Conservation (phyloP, 2,797 vertebrate species). For the Brachyrhaphis roseni region DNA sequence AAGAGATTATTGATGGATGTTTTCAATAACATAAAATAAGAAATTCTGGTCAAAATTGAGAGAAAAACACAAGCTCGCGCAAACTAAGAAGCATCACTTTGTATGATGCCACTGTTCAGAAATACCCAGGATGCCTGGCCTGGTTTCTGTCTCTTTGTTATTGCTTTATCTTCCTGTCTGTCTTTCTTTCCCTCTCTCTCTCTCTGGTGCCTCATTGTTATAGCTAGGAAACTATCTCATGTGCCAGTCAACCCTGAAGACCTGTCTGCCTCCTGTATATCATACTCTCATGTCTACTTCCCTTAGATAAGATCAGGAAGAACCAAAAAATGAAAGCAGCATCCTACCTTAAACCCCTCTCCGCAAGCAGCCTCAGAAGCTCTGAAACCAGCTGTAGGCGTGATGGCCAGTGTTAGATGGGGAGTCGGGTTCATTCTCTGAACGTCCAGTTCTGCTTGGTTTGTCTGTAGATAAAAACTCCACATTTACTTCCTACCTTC, state of each 20-base stretch:
- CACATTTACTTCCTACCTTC: not conserved
- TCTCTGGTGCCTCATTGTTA: slow-evolving; percentile 14
- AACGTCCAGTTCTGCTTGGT: slow-evolving; percentile 2
- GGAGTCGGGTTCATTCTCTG: slow-evolving; percentile 19
- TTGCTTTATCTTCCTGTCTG: slow-evolving; percentile 11
- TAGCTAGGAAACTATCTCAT: slow-evolving; percentile 27
- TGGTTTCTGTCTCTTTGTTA: slow-evolving; percentile 26
- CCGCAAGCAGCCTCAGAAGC: slow-evolving; percentile 22
- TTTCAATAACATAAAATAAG: slow-evolving; percentile 47
- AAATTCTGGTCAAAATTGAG: slow-evolving; percentile 39
- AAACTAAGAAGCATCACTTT: slow-evolving; percentile 9
- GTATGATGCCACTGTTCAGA: slow-evolving; percentile 31
- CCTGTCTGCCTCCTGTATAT: slow-evolving; percentile 23
- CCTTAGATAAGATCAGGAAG: slow-evolving; percentile 50
- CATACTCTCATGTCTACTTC: slow-evolving; percentile 28
- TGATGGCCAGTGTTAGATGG: slow-evolving; percentile 5
- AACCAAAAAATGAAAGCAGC: slow-evolving; percentile 36
- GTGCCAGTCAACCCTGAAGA: slow-evolving; percentile 50
- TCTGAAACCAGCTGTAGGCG: slow-evolving; percentile 25
- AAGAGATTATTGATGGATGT: slow-evolving; percentile 60
- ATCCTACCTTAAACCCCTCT: slow-evolving; percentile 40
- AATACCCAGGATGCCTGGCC: slow-evolving; percentile 34
- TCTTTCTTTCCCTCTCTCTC: not conserved
- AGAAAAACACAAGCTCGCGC: slow-evolving; percentile 3
- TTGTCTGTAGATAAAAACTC: not conserved